Base-by-base conservation (phyloP, 2,797 vertebrate genomes). In the Labeo calbasu region DNA sequence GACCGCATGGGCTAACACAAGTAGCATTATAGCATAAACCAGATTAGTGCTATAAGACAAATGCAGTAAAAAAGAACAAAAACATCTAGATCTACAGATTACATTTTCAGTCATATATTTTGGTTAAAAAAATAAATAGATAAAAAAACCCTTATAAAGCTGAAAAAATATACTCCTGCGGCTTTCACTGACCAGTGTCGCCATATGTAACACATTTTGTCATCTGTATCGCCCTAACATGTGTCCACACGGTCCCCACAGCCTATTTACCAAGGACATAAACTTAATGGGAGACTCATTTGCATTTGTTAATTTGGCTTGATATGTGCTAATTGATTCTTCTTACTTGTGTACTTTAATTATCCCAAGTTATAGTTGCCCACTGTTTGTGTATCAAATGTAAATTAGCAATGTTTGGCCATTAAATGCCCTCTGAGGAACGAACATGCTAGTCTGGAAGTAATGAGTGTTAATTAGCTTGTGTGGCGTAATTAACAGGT, bases 391-490 rank as follows among this genome's bases (percentile, higher is more conserved):
- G 61, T 83, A 86, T 65, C 82, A 82, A 86, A 88, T 95, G 94
- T 87, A 2, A 91, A 86, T 95, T 93, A 96, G 92, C 96, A 91
- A 88, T 94, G 93, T 92, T 93, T 91, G 55, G 92, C 78, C 70
- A 77, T 93, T 96, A 93, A 86, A 94, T 94, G 93, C 90, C 92
- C 92, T 93, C 95, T 92, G 95, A 96, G 95, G 95, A 91, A 14
- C 85, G 92, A 94, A 92, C 93, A 93, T 90, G 95, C 92, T 90
- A 86, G 89, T 89, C 92, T 86, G 92, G 89, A 92, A 88, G 91
- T 94, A 96, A 97, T 96, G 96, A 95, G 72, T 93, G 94, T 93
- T 97, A 97, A 98, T 97, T 96, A 96, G 94, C 92, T 68, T 91
- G 90, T 92, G 91, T 93, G 90, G 90, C 48, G 46, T 79, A 88